phyloP scores from a whole-genome alignment of 2,888 invertebrate genomes.

The Drosophila sordidula region DNA sequence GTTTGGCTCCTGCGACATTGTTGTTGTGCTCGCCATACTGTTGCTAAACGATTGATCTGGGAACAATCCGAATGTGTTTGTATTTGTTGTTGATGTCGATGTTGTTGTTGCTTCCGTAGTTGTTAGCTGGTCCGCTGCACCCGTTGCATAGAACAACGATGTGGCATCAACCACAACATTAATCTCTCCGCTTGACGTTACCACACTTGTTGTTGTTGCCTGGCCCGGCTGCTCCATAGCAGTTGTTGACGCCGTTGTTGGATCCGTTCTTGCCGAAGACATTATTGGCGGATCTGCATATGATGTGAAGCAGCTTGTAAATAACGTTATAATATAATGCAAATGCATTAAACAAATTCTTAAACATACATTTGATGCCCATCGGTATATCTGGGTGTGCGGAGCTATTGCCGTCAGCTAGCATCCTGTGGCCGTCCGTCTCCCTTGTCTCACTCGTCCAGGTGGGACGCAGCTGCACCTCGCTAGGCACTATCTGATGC shows the following conservation, averaged over 20 bases:
- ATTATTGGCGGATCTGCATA: constrained; percentile 46
- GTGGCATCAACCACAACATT: constrained; percentile 66
- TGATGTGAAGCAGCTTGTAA: constrained; percentile 24
- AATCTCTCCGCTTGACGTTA: constrained; percentile 41
- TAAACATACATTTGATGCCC: constrained; percentile 61
- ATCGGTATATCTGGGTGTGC: constrained; percentile 42
- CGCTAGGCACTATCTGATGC: constrained; percentile 68
- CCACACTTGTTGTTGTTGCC: constrained; percentile 40
- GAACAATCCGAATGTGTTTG: constrained; percentile 42
- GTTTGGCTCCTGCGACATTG: constrained; percentile 3
- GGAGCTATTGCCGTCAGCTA: background rate
- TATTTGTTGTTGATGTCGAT: constrained; percentile 3
- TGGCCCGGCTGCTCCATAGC: constrained; percentile 4
- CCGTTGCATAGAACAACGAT: constrained; percentile 54
- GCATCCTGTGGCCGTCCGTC: background rate
- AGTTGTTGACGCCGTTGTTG: background rate
- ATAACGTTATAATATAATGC: background rate
- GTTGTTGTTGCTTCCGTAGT: constrained; percentile 1
- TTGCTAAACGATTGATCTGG: constrained; percentile 36
- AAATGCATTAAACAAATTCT: background rate
- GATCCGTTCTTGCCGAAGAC: background rate
- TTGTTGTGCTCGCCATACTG: constrained; percentile 7
- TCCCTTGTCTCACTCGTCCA: constrained; percentile 39
- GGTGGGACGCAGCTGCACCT: constrained; percentile 73
- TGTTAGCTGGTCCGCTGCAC: constrained; percentile 4